Evolutionary conservation across 2,797 vertebrate genomes (phyloP).

Genomic region (Simalia tracyae): DNA sequence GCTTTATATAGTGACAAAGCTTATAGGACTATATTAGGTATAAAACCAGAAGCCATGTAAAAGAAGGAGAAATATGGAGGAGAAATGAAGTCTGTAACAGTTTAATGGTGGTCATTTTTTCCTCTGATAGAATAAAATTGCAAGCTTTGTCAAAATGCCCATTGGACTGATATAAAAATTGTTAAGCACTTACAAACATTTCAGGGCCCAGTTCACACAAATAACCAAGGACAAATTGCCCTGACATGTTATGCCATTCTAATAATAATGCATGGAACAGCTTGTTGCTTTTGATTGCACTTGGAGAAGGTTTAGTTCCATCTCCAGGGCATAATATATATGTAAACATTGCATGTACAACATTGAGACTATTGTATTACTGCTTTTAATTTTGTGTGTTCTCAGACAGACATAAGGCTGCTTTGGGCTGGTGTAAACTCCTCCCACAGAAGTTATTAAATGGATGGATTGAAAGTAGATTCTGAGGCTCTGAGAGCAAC

Average conservation of each 20-base stretch:
- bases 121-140: slow-evolving; percentile 7
- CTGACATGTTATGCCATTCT: slow-evolving; percentile 15
- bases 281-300: neutral
- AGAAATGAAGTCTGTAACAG: slow-evolving; percentile 32
- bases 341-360: neutral
- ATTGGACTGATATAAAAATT: slow-evolving; percentile 7
- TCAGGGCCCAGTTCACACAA: neutral
- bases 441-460: neutral
- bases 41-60: slow-evolving; percentile 39
- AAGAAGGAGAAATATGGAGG: slow-evolving; percentile 5
- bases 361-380: neutral
- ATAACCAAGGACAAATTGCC: neutral
- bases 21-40: slow-evolving; percentile 62
- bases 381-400: neutral
- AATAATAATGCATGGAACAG: slow-evolving; percentile 8
- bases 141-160: slow-evolving; percentile 6
- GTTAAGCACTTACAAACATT: neutral
- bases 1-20: slow-evolving; percentile 62
- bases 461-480: slow-evolving; percentile 1
- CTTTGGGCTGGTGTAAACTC: neutral
- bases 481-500: neutral
- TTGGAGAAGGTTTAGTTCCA: neutral
- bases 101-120: neutral
- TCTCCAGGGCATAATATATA: neutral
- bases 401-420: neutral